Evolutionary conservation across 2,888 invertebrate species (phyloP), one percentile per base, ranked within the genome.

Genomic region (Diogma glabrata): DNA sequence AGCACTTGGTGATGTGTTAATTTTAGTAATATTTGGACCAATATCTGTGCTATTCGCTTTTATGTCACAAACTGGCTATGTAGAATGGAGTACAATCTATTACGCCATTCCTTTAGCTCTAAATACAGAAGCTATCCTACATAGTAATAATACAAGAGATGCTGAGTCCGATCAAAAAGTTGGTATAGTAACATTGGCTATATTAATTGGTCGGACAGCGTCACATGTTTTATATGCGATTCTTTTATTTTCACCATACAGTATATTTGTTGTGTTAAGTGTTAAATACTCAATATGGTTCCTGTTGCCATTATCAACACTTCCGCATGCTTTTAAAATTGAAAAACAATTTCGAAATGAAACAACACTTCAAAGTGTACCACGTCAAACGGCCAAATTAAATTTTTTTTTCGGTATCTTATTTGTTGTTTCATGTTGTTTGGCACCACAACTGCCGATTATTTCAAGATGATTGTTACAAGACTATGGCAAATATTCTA

Each of bases 131-230:
- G 94, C 94, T 48, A 94, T 95, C 63, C 73, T 96, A 52, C 95
- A 95, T 66, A 88, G 91, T 63, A 96, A 95, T 66, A 95, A 96
- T 66, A 91, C 93, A 1, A 78, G 94, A 58, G 94, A 95, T 71
- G 78, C 88, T 58, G 90, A 91, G 63, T 82, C 82, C 53, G 95
- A 95, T 64, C 79, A 82, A 55, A 81, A 81, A 65, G 94, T 89
- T 47, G 93, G 93, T 55, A 93, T 94, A 61, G 91, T 95, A 1
- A 96, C 95, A 14, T 71, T 95, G 60, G 93, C 95, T n/a, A 94
- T 95, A 63, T 71, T 94, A 50, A 84, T 95, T 57, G 95, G 95
- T 19, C 84, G 83, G 63, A 90, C 90, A 33, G 86, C 87, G 55
- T 94, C 95, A 6, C 91, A 93, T 69, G 80, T 93, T 55, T 73